A percentile compares a stretch with the other conserved stretches of the same genome.
Conservation (phyloP, 2,113 vertebrate genomes). For the Chascanopsetta lugubris region DNA sequence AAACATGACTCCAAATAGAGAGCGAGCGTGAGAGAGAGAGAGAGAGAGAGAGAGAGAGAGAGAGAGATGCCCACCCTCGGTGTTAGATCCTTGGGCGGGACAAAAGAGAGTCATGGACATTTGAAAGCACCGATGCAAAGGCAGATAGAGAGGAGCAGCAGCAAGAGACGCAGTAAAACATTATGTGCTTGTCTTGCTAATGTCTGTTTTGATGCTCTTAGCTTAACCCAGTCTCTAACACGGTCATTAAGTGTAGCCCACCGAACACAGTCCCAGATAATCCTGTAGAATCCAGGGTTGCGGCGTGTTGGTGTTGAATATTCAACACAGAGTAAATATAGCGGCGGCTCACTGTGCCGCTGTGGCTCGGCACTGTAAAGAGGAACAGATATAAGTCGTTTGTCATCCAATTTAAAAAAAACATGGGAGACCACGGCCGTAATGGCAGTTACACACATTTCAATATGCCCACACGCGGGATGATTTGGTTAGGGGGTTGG, state of each 20-base stretch:
- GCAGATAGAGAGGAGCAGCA: slow-evolving; percentile 31
- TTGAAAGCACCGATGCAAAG: slow-evolving; percentile 35
- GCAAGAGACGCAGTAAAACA: slow-evolving; percentile 29
- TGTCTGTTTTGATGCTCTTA: slow-evolving; percentile 66
- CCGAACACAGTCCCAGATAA: slow-evolving; percentile 65
- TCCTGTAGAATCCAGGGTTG: slow-evolving; percentile 61
- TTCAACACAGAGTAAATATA: slow-evolving; percentile 64
- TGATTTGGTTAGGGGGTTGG: no score
- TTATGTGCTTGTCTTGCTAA: slow-evolving; percentile 59
- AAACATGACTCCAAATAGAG: slow-evolving; percentile 14
- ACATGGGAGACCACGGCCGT: no score
- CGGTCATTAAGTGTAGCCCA: slow-evolving; percentile 67
- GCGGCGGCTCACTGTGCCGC: slow-evolving; percentile 32
- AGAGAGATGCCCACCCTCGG: slow-evolving; percentile 10
- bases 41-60: background rate
- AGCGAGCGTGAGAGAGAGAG: background rate
- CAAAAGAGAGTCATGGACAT: slow-evolving; percentile 21
- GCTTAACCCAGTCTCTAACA: slow-evolving; percentile 65
- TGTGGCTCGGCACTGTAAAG: slow-evolving; percentile 21
- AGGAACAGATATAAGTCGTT: slow-evolving; percentile 25
- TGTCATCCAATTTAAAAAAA: no score
- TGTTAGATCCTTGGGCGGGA: slow-evolving; percentile 42
- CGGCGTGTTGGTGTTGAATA: slow-evolving; percentile 51
- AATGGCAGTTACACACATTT: no score
- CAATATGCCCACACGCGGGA: no score